Evolutionary conservation across 2,113 vertebrate genomes (phyloP), one percentile per base, ranked within the genome.

Genomic region (Danionella cerebrum): DNA sequence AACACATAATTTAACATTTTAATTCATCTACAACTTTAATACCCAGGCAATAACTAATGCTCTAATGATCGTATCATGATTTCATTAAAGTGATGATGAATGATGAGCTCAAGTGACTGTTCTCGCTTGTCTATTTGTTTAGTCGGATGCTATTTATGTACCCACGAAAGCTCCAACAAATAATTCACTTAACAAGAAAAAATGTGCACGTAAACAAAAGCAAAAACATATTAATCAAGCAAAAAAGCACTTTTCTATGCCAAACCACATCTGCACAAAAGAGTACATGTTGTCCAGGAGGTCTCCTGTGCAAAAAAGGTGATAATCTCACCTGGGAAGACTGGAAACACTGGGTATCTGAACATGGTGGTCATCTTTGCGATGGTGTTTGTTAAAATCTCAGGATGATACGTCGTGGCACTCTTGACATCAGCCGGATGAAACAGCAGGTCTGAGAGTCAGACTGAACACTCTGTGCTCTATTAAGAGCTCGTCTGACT

Each of bases 321-420:
- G n/a, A 41, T 60, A 35, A 35, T 80, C 89, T 88, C 80, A 90
- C 89, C 87, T 83, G 82, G 82, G 70, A 87, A 76, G 79, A 80
- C 73, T 53, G 87, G 84, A 71, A 88, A 88, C 35, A 85, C 78
- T 0, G 82, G 71, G 69, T 80, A 87, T 79, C 86, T 78, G 68
- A 86, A 85, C 80, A 87, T 75, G 6, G 82, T 83, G 44, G 83
- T 54, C 87, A 87, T 88, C 70, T 63, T 60, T 70, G 65, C 18
- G 14, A 6, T 25, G 41, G n/a, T 58, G 18, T 3, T 29, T 7
- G 8, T 25, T 25, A 33, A 19, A 45, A 11, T 50, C 53, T 41
- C 19, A 41, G n/a, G 29, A 52, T 27, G 29, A 12, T 31, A 63
- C 44, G 29, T 19, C 27, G 33, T 57, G 62, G n/a, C n/a, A n/a